Conservation (phyloP, 1,140 invertebrate species). For the Aphaenogaster floridana region DNA sequence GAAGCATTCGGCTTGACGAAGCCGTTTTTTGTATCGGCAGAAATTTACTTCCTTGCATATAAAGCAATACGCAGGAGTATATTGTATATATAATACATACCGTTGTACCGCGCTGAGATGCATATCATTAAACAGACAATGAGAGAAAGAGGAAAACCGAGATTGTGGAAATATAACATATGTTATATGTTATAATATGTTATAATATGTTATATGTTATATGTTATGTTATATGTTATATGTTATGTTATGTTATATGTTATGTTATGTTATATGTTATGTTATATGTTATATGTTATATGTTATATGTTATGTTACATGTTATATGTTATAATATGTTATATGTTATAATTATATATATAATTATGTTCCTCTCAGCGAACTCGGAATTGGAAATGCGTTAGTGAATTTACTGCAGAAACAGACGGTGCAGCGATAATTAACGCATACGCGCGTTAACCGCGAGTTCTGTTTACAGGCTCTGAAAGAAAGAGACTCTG, state of each 20-base stretch:
- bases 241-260: too few relatives aligned
- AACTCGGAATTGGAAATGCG: conserved; percentile 1
- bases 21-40: background rate
- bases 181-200: conserved; percentile 11
- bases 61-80: too few relatives aligned
- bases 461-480: background rate
- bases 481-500: background rate
- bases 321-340: too few relatives aligned
- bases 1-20: background rate
- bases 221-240: too few relatives aligned
- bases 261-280: too few relatives aligned
- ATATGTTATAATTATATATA: too few relatives aligned
- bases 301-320: too few relatives aligned
- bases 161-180: background rate
- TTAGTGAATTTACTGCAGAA: background rate
- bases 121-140: background rate
- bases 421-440: background rate
- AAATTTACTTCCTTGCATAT: conserved; percentile 1
- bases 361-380: background rate
- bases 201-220: too few relatives aligned
- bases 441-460: background rate
- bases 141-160: background rate
- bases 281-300: too few relatives aligned
- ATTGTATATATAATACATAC: background rate
- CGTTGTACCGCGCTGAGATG: background rate